Percentiles rank a stretch among this genome's conserved stretches.
These are phyloP conservation scores for Mycalesis mineus DNA, from an alignment of 2,888 invertebrate species.

Conservation along the genomic window DNA sequence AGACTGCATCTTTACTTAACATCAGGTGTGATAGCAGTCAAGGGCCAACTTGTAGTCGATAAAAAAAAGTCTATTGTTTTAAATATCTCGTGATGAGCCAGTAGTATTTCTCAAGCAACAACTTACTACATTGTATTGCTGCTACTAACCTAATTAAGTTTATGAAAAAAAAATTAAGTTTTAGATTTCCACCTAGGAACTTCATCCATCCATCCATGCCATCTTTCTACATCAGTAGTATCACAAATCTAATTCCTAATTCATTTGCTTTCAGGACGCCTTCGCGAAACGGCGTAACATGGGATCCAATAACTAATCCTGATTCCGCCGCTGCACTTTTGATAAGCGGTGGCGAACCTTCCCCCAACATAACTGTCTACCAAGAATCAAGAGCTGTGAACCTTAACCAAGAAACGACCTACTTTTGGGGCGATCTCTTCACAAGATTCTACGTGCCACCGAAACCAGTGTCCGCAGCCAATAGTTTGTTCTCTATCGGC, in stretches of 20 bases:
- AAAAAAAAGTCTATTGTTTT: no score
- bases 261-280: not conserved
- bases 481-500: constrained; percentile 24
- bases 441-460: constrained; percentile 32
- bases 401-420: constrained; percentile 36
- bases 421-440: constrained; percentile 38
- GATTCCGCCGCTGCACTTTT: constrained; percentile 14
- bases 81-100: no score
- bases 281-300: not conserved
- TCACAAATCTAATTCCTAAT: not conserved
- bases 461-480: constrained; percentile 33
- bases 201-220: no score
- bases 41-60: no score
- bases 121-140: no score
- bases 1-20: no score
- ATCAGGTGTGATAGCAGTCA: no score
- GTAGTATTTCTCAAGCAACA: no score
- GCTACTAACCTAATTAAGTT: no score
- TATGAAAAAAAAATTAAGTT: no score
- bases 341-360: constrained; percentile 32
- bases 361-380: constrained; percentile 20
- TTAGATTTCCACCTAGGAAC: no score
- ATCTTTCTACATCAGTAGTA: no score
- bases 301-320: constrained; percentile 18
- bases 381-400: constrained; percentile 30